Percentiles rank a stretch among this genome's conserved stretches.
Evolutionary conservation across 1,140 invertebrate genomes (phyloP).

Genomic region (Bombus waltoni): DNA sequence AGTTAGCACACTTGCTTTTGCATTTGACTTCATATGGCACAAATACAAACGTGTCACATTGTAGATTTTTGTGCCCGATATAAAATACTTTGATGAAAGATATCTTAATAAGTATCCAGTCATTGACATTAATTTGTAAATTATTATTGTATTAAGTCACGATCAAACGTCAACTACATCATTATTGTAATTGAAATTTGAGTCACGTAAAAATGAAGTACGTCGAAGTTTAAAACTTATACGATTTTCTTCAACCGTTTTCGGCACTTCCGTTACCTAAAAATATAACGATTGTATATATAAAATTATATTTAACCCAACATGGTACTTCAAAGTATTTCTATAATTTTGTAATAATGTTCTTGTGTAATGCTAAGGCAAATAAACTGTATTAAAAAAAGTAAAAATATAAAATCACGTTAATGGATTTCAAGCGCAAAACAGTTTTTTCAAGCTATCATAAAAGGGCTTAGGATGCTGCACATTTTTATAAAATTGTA

Average conservation of each 20-base stretch:
- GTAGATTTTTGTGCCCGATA: slow-evolving; percentile 47
- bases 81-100: slow-evolving; percentile 29
- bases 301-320: neutral
- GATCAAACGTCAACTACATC: slow-evolving; percentile 80
- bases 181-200: slow-evolving; percentile 82
- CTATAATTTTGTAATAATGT: neutral
- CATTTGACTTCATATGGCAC: slow-evolving; percentile 62
- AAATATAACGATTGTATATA: slow-evolving; percentile 41
- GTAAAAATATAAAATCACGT: neutral
- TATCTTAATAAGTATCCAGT: slow-evolving; percentile 17
- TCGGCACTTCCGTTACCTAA: slow-evolving; percentile 80
- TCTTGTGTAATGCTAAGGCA: neutral
- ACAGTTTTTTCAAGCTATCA: slow-evolving; percentile 13
- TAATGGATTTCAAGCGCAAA: slow-evolving; percentile 36
- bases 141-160: slow-evolving; percentile 38
- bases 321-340: neutral
- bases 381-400: neutral
- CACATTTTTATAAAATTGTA: neutral
- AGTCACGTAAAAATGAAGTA: slow-evolving; percentile 81
- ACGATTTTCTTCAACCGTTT: slow-evolving; percentile 79
- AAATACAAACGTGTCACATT: slow-evolving; percentile 38
- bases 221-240: slow-evolving; percentile 78
- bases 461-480: neutral
- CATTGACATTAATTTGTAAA: slow-evolving; percentile 8
- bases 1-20: slow-evolving; percentile 35